Evolutionary conservation across 2,113 vertebrate species (phyloP), one percentile per base, ranked within the genome.

Genomic region (Nyctibius bracteatus): DNA sequence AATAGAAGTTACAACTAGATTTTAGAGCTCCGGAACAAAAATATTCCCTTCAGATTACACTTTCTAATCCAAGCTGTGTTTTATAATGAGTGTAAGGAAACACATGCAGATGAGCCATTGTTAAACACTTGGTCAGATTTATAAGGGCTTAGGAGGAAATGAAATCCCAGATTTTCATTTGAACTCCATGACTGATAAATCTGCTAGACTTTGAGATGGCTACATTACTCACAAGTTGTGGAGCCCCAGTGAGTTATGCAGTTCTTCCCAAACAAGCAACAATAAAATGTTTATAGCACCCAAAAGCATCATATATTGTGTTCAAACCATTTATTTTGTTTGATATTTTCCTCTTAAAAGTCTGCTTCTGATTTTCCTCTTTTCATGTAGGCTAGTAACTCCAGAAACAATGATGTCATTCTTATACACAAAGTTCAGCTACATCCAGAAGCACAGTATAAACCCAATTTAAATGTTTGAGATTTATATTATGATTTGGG

Each of bases 251-350:
- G 90, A 94, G 55, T 94, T 94, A 87, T 57, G 44, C 78, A 72
- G 88, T 59, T 96, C 94, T 94, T 96, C 87, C 70, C 88, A 93
- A 91, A 96, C 84, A 88, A 94, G 90, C 73, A 83, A 96, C 86
- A 88, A 54, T 94, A 96, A 97, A 94, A 88, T 43, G 87, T 96
- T 96, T 94, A 96, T 71, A 85, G 75, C 37, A 79, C 88, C 88
- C 91, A 16, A 91, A 96, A 94, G 87, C 67, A 87, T 88, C 62
- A 14, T 90, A 85, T 63, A 67, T 68, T 79, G 70, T 59, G 46
- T 61, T 92, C 51, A 73, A 71, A 61, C 44, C 65, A 72, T 95
- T 96, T 84, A 87, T 94, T 96, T 87, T 83, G 54, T 97, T 96
- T 92, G 86, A 90, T 92, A 86, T 80, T 85, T 89, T 92, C 80